Conservation (phyloP, 2,797 vertebrate genomes). For the Falco columbarius region DNA sequence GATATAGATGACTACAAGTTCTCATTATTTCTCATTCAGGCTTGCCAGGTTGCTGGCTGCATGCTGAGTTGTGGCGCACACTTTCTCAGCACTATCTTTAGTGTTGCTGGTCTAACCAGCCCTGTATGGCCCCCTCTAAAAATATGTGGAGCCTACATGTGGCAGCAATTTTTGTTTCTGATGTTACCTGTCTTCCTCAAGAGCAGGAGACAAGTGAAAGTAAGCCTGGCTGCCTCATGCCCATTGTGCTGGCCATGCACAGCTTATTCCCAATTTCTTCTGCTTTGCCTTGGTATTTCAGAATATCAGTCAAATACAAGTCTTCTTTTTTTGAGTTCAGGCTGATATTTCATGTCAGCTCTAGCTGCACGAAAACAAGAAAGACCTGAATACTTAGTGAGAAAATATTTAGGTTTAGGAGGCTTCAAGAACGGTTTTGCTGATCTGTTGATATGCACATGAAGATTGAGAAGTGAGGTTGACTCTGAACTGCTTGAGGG, state of each 20-base stretch:
- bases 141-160: neutral
- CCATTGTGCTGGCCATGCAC: neutral
- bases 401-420: neutral
- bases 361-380: neutral
- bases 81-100: neutral
- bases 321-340: neutral
- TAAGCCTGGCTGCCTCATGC: neutral
- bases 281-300: neutral
- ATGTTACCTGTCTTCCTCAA: neutral
- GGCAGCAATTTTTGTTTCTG: neutral
- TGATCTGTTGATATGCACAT: neutral
- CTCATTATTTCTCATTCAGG: neutral
- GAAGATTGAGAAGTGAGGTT: neutral
- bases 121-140: neutral
- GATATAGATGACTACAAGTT: neutral
- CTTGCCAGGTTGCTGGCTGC: neutral
- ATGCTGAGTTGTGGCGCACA: accelerated
- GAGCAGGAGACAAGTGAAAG: neutral
- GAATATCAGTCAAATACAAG: neutral
- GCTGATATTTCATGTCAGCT: neutral
- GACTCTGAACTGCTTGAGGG: neutral
- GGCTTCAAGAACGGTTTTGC: neutral
- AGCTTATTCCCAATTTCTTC: neutral
- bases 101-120: neutral
- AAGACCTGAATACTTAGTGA: neutral